phyloP scores from a whole-genome alignment of 2,888 invertebrate genomes.

The Eristalis intricaria region DNA sequence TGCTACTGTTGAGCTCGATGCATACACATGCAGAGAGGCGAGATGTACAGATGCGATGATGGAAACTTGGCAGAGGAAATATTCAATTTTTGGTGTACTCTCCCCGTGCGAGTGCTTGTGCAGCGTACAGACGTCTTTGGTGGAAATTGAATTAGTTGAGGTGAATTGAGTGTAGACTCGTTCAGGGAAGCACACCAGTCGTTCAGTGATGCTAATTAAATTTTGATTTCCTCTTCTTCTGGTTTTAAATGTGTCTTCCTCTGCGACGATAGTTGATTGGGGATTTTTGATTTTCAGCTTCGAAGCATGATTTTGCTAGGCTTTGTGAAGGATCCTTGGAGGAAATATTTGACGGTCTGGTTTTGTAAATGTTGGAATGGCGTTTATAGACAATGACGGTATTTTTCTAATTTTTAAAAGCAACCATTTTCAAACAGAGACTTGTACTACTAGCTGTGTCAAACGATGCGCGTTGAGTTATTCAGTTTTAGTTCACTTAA shows the following conservation, averaged over 20 bases:
- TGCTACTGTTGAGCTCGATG: not conserved
- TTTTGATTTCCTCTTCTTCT: not conserved
- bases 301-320: no score
- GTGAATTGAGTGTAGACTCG: slow-evolving; percentile 33
- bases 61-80: slow-evolving; percentile 48
- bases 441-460: no score
- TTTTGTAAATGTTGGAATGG: no score
- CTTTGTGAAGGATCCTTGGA: no score
- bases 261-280: not conserved
- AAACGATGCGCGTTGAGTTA: no score
- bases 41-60: slow-evolving; percentile 41
- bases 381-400: no score
- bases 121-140: slow-evolving; percentile 35
- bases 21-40: not conserved
- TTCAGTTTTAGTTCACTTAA: no score
- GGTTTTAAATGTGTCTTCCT: not conserved
- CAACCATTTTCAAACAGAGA: no score
- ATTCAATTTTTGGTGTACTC: slow-evolving; percentile 50
- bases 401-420: no score
- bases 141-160: slow-evolving; percentile 60
- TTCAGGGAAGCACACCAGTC: slow-evolving; percentile 17
- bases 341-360: no score
- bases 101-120: slow-evolving; percentile 15
- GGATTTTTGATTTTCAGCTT: no score
- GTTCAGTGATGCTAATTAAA: not conserved